Base-by-base conservation (phyloP, 2,888 invertebrate genomes). In the Callyntrura sp. region DNA sequence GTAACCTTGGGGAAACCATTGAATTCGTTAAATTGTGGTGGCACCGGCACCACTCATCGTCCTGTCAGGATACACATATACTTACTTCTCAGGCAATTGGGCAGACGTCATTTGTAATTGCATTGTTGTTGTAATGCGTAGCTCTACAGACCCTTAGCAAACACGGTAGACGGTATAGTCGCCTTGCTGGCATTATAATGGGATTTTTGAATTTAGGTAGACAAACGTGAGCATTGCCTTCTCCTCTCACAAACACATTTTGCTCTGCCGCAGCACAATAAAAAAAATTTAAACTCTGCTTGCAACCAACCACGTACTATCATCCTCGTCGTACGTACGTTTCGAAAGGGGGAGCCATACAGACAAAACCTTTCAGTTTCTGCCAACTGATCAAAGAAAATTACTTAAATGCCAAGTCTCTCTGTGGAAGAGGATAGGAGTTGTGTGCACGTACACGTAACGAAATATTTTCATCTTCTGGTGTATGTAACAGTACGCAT, bases 351-450 rank as follows among this genome's bases (percentile, higher is more conserved):
- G 14, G 51, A 76, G n/a, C 23, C 45, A 45, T 20, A 48, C 45
- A 45, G n/a, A 51, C 76, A 48, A 48, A 76, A 76, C 76, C 76
- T 65, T 82, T 82, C 70, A 73, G 73, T 79, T 65, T 79, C 79
- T 55, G 86, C 86, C 86, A 86, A 86, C 86, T 68, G 86, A 86
- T 86, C 79, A 51, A 79, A 68, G 51, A 68, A 86, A 79, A 79
- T 48, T 85, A 62, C 60, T 60, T 57, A 79, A 79, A 60, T 79
- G 57, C 60, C 60, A 60, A 79, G 57, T 17, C 60, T n/a, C 51
- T 25, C 25, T 43, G 11, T 25, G 6, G 25, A 51, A 25, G 17
- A 76, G 48, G 51, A 25, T 25, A 51, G 6, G 25, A 25, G 9
- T 23, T 51, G 23, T 76, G 51, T 25, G 51, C 76, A 51, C n/a